phyloP scores from a whole-genome alignment of 2,113 vertebrate genomes.

The Macheiramphus alcinus region DNA sequence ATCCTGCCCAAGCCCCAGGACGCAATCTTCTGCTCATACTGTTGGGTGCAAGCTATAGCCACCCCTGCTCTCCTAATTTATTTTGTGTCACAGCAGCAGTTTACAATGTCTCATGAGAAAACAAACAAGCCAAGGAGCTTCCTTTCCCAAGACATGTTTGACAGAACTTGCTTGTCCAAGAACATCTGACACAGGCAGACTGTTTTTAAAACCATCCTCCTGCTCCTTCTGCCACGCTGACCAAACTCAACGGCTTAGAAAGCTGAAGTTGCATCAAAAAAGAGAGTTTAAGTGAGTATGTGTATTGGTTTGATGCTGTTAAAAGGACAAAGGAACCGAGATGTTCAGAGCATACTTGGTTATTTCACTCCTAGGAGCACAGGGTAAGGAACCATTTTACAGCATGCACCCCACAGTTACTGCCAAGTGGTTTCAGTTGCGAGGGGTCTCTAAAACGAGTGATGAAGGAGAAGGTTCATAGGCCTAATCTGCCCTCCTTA shows the following conservation, averaged over 20 bases:
- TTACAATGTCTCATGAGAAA: neutral
- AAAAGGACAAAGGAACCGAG: neutral
- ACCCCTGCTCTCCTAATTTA: neutral
- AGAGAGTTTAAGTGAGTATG: neutral
- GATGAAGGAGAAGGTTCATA: neutral
- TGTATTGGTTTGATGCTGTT: neutral
- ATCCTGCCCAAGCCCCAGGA: neutral
- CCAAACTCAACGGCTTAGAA: neutral
- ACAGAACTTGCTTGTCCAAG: neutral
- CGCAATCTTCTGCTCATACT: neutral
- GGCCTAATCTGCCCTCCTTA: neutral
- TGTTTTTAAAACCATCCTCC: neutral
- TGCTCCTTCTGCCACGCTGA: neutral
- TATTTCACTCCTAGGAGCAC: neutral
- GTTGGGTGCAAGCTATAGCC: neutral
- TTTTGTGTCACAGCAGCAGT: neutral
- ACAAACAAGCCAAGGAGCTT: neutral
- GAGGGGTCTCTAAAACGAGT: neutral
- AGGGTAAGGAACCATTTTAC: neutral
- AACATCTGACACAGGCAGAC: neutral
- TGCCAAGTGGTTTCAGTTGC: neutral
- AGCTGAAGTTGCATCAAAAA: neutral
- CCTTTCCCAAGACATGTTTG: neutral
- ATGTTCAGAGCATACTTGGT: neutral
- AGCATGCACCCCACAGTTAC: neutral